These are phyloP conservation scores for Hippopotamus amphibius DNA, from an alignment of 2,113 vertebrate species.

Conservation along the genomic window DNA sequence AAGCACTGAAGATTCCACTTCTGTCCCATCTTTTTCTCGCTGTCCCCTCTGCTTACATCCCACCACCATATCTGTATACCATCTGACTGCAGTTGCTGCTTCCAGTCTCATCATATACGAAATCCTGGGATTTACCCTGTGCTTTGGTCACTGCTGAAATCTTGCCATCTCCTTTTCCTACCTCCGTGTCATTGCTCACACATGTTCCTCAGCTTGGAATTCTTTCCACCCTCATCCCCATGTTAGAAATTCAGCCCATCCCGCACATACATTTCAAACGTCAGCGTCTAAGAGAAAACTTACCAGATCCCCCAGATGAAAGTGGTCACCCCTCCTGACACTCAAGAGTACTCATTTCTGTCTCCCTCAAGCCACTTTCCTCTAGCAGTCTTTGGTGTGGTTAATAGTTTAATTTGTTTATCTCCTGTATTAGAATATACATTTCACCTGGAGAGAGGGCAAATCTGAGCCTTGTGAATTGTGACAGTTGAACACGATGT, in stretches of 20 bases:
- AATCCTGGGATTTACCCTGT: accelerated
- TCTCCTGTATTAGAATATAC: background rate
- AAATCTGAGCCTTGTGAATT: background rate
- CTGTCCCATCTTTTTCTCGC: background rate
- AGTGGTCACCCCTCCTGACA: background rate
- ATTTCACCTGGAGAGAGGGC: background rate
- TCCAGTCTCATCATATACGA: background rate
- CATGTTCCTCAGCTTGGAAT: background rate
- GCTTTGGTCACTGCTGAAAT: background rate
- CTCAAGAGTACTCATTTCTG: background rate
- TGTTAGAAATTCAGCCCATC: background rate
- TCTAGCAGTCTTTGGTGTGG: background rate
- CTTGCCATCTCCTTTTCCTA: no score
- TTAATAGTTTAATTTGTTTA: background rate
- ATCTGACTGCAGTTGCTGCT: background rate
- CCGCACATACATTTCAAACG: background rate
- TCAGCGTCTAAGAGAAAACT: background rate
- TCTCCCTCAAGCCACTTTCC: background rate
- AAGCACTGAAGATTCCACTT: background rate
- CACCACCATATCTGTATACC: accelerated
- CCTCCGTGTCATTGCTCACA: accelerated
- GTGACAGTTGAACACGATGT: background rate
- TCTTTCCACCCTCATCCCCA: background rate
- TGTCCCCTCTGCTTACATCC: background rate
- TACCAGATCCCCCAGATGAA: background rate